Conservation (phyloP, 2,113 vertebrate genomes). For the Protobothrops flavoviridis region DNA sequence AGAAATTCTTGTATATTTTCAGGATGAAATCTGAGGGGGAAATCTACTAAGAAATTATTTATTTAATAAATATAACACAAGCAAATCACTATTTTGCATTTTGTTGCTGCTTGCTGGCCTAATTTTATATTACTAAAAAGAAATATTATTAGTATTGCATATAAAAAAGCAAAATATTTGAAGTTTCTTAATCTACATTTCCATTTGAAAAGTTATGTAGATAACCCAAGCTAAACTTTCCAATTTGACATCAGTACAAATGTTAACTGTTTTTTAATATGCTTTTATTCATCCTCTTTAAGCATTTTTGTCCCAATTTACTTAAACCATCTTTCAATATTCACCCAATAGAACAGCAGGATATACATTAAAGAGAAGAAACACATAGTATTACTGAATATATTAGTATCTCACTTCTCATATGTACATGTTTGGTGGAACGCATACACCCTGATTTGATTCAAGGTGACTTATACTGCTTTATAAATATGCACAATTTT, state of each 20-base stretch:
- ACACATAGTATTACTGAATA: not conserved
- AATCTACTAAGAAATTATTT: not conserved
- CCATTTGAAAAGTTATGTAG: not conserved
- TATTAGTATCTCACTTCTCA: not conserved
- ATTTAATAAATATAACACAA: not conserved
- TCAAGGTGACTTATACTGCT: not conserved
- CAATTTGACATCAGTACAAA: not conserved
- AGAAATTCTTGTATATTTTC: constrained; percentile 93
- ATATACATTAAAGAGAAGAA: not conserved
- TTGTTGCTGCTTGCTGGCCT: not conserved
- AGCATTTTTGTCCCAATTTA: not conserved
- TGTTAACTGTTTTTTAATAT: not conserved
- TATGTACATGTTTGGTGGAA: not conserved
- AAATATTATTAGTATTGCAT: not conserved
- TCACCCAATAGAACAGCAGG: not conserved
- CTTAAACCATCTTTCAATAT: not conserved
- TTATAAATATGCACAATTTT: not conserved
- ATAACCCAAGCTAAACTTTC: not conserved
- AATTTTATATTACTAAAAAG: not conserved
- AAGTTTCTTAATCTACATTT: not conserved
- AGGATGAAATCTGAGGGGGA: constrained; percentile 87
- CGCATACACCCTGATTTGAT: not conserved
- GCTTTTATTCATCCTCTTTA: not conserved
- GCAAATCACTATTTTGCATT: not conserved
- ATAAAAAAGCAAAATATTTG: not conserved